Evolutionary conservation across 2,888 invertebrate species (phyloP).

Genomic region (Pterostichus niger): DNA sequence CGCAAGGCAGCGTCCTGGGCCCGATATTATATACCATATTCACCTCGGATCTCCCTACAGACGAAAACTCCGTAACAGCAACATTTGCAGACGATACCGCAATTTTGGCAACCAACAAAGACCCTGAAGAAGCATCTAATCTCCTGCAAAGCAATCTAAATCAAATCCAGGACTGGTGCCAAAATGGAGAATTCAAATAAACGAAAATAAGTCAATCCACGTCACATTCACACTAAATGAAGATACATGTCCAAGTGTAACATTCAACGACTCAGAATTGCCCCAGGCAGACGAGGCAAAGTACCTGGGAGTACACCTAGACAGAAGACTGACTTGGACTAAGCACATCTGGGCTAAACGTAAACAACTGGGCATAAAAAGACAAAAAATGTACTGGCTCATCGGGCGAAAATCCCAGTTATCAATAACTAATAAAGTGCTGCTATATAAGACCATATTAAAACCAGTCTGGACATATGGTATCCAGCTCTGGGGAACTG

Average conservation of each 20-base stretch:
- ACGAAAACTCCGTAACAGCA: background rate
- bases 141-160: background rate
- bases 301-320: background rate
- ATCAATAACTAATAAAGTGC: background rate
- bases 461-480: too few relatives aligned
- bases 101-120: background rate
- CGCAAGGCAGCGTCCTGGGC: too few relatives aligned
- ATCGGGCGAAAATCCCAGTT: background rate
- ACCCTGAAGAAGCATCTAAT: background rate
- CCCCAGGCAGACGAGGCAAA: background rate
- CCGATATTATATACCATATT: background rate
- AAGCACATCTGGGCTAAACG: too few relatives aligned
- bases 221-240: background rate
- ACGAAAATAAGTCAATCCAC: background rate
- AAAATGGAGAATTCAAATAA: background rate
- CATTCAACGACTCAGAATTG: background rate
- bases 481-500: too few relatives aligned
- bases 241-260: background rate
- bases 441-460: background rate
- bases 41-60: background rate
- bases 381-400: background rate
- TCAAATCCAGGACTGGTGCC: background rate
- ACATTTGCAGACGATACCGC: background rate
- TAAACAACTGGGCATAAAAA: too few relatives aligned
- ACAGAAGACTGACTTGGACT: background rate